A percentile compares a stretch with the other conserved stretches of the same genome.
Conservation (phyloP, 2,888 invertebrate species). For the Noctua fimbriata region DNA sequence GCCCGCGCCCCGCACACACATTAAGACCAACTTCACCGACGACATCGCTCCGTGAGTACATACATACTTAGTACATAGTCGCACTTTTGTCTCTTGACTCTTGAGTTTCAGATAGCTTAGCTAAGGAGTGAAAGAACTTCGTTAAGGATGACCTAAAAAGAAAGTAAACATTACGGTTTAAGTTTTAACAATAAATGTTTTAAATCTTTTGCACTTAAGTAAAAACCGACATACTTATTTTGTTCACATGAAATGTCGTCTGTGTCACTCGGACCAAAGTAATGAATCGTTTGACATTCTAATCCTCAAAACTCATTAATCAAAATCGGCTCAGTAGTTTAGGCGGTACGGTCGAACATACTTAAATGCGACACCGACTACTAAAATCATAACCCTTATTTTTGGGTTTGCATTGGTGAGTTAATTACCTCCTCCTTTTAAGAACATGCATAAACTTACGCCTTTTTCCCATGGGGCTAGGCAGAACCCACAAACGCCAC, state of each 20-base stretch:
- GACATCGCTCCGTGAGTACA: constrained; percentile 2
- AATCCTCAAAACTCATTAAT: neutral
- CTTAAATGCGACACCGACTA: neutral
- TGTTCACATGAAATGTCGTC: neutral
- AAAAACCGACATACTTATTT: neutral
- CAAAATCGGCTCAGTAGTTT: neutral
- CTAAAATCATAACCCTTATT: neutral
- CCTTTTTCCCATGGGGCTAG: too few species aligned
- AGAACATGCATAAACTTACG: too few species aligned
- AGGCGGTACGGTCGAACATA: neutral
- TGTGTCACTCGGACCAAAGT: neutral
- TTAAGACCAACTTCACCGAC: constrained; percentile 51
- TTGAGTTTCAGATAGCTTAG: neutral
- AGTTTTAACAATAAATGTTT: too few species aligned
- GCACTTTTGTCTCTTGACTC: neutral
- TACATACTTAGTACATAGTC: constrained; percentile 2
- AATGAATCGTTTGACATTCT: neutral
- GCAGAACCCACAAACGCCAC: too few species aligned
- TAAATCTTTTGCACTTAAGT: neutral
- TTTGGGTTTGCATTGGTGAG: neutral
- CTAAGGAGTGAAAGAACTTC: too few species aligned
- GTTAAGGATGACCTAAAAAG: neutral
- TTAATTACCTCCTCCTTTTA: neutral
- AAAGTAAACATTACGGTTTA: neutral
- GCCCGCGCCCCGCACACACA: constrained; percentile 56